Base-by-base conservation (phyloP, 2,113 vertebrate species). In the Scopus umbretta region DNA sequence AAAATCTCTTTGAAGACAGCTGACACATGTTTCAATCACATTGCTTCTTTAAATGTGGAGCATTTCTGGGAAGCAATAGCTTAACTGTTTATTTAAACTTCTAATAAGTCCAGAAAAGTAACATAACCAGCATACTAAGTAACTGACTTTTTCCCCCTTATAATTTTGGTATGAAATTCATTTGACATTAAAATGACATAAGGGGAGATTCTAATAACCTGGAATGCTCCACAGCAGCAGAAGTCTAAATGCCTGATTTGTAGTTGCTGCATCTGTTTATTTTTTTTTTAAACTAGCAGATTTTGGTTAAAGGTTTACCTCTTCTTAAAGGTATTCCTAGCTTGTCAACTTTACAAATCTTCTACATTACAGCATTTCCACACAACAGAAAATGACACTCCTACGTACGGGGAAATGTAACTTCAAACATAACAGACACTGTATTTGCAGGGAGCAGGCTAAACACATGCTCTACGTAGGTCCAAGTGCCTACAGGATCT, bases 371-470 rank as follows among this genome's bases (percentile, higher is more conserved):
- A 61, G 17, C 16, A 61, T 40, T 94, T 61, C 56, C 52, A 53
- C 36, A 6, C 1, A 6, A 83, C 5, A 43, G 50, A 59, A 83
- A 65, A 42, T 5, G 8, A 17, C 0, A 0, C 29, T 65, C 13
- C 9, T 16, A 9, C 6, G 8, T 25, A n/a, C 0, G 7, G 6
- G 11, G 19, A 26, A 63, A 86, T 43, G 30, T 17, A 63, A 90
- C 42, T 62, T 62, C 38, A 58, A 36, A 21, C 2, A 30, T 17
- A 30, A 11, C 8, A 7, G 26, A 22, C 32, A 23, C 3, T 0
- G 0, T 4, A 32, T 73, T 67, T 63, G n/a, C 30, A 80, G 25
- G 29, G 13, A 61, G 22, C 15, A 40, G 27, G 10, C n/a, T 43
- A 58, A 83, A 36, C 22, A 27, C 10, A 7, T 2, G 12, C 29